Percentiles rank a stretch among this genome's conserved stretches.
These are phyloP conservation scores for Tinea pellionella DNA, from an alignment of 2,888 invertebrate species.

Conservation along the genomic window DNA sequence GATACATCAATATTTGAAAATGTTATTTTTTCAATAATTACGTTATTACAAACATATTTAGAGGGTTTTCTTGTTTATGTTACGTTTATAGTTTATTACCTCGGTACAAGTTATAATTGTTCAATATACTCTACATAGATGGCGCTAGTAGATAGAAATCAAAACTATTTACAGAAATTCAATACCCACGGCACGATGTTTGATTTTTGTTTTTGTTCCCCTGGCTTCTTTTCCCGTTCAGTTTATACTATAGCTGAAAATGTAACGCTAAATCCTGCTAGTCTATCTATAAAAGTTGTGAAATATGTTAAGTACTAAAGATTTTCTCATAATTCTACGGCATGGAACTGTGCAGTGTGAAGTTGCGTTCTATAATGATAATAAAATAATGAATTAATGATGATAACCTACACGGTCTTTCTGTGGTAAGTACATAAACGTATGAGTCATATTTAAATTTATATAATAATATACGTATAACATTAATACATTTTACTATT, in stretches of 20 bases:
- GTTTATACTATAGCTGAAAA: neutral
- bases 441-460: constrained; percentile 71
- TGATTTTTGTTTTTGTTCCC: constrained; percentile 6
- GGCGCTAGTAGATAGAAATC: neutral
- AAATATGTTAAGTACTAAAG: neutral
- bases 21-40: neutral
- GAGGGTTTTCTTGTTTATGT: neutral
- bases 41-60: neutral
- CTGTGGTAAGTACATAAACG: constrained; percentile 52
- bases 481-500: constrained; percentile 47
- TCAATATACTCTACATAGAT: neutral
- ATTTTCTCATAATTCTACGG: neutral
- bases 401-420: constrained; percentile 64
- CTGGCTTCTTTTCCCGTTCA: neutral
- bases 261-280: neutral
- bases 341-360: constrained; percentile 10
- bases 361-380: constrained; percentile 39
- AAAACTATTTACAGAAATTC: constrained; percentile 4
- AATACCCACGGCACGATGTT: neutral
- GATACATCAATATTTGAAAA: neutral
- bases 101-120: neutral
- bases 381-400: too few species aligned
- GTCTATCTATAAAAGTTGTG: neutral
- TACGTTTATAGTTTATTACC: neutral
- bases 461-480: too few species aligned